phyloP scores from a whole-genome alignment of 2,113 vertebrate genomes.

The Seriola rivoliana region DNA sequence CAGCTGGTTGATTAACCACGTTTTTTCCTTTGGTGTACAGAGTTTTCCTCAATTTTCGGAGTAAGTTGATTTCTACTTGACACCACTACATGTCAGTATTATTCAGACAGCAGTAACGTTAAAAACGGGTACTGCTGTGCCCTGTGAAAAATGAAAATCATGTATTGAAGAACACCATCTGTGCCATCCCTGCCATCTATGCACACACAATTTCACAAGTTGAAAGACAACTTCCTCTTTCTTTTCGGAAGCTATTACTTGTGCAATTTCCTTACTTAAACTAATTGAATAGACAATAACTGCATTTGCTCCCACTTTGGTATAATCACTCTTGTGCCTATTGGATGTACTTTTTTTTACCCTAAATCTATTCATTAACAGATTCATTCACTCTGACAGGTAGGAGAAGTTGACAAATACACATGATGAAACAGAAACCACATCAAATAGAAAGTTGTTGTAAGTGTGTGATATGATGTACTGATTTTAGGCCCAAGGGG shows the following conservation, averaged over 20 bases:
- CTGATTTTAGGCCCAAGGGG: slow-evolving; percentile 28
- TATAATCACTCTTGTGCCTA: neutral
- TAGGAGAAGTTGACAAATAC: slow-evolving; percentile 15
- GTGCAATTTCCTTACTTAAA: slow-evolving; percentile 6
- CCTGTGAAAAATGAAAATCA: neutral
- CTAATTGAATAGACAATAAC: slow-evolving; percentile 17
- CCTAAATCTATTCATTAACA: slow-evolving; percentile 28
- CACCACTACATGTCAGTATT: neutral
- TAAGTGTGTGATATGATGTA: slow-evolving; percentile 15
- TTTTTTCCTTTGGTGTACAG: neutral
- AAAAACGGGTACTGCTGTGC: neutral
- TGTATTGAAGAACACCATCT: neutral
- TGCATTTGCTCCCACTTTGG: neutral
- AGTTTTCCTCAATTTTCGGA: neutral
- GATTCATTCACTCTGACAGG: slow-evolving; percentile 11
- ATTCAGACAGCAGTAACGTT: neutral
- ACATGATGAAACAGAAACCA: slow-evolving; percentile 21
- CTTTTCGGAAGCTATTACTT: neutral
- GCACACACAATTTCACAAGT: neutral
- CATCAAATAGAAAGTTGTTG: slow-evolving; percentile 25
- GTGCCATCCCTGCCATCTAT: neutral
- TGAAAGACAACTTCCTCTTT: neutral
- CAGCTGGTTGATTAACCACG: neutral
- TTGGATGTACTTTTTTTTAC: neutral
- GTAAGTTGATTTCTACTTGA: neutral